Conservation (phyloP, 2,888 invertebrate species). For the Lottia gigantea region DNA sequence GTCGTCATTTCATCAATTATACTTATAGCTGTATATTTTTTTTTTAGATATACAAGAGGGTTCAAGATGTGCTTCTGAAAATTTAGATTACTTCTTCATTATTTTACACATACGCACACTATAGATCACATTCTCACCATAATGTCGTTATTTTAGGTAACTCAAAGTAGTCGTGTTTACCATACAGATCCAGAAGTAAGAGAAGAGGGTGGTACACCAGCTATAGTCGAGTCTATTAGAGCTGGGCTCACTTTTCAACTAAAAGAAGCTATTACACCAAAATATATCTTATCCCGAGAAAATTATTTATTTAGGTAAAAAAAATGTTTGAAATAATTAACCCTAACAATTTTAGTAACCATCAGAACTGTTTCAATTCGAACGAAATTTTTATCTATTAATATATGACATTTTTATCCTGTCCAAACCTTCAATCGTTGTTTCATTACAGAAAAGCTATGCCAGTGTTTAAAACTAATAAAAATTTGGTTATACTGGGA, state of each 20-base stretch:
- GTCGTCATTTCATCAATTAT: too few species aligned
- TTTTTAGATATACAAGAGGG: too few species aligned
- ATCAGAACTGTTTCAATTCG: neutral
- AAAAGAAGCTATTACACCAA: slow-evolving; percentile 22
- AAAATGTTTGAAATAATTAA: neutral
- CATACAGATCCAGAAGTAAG: slow-evolving; percentile 45
- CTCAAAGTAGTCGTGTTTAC: slow-evolving; percentile 38
- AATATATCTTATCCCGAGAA: neutral
- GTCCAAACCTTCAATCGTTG: neutral
- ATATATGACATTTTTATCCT: too few species aligned
- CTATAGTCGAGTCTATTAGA: slow-evolving; percentile 54
- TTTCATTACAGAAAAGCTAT: slow-evolving; percentile 34
- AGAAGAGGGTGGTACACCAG: slow-evolving; percentile 57
- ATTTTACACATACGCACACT: too few species aligned
- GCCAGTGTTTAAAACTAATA: slow-evolving; percentile 73
- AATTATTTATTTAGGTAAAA: neutral
- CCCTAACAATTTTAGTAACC: neutral
- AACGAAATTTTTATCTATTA: too few species aligned
- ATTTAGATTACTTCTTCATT: too few species aligned
- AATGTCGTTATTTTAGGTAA: slow-evolving; percentile 41
- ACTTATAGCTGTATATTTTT: too few species aligned
- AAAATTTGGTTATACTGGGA: slow-evolving; percentile 77
- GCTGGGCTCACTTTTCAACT: slow-evolving; percentile 53
- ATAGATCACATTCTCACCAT: too few species aligned
- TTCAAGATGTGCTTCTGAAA: too few species aligned